Evolutionary conservation across 2,888 invertebrate genomes (phyloP).

Genomic region (Cataglyphis cursor): DNA sequence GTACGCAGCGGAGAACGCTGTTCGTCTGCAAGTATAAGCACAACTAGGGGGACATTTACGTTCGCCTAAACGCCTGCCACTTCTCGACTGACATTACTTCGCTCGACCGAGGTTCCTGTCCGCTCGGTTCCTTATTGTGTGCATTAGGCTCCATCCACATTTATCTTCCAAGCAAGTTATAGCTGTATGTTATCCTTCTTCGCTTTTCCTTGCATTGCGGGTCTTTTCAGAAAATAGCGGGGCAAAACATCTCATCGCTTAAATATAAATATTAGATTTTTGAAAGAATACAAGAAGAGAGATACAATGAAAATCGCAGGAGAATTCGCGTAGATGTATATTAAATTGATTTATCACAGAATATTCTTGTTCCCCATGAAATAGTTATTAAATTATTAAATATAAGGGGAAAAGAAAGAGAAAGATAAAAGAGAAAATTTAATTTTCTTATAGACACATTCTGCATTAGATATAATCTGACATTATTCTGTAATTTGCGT

Average conservation of each 20-base stretch:
- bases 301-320: background rate
- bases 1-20: slow-evolving; percentile 72
- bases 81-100: slow-evolving; percentile 66
- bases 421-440: background rate
- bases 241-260: background rate
- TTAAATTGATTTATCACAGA: background rate
- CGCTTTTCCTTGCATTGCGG: background rate
- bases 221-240: background rate
- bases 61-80: slow-evolving; percentile 68
- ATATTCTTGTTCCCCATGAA: background rate
- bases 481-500: background rate
- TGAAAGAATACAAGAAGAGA: background rate
- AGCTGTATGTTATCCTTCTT: background rate
- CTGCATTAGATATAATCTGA: background rate
- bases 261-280: background rate
- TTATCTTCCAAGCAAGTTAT: slow-evolving; percentile 21
- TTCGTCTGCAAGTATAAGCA: slow-evolving; percentile 57
- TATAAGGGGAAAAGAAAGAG: background rate
- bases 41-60: slow-evolving; percentile 65
- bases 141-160: slow-evolving; percentile 55
- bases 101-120: slow-evolving; percentile 65
- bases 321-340: background rate
- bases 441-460: background rate
- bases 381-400: background rate
- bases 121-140: slow-evolving; percentile 59